Conservation (phyloP, 2,113 vertebrate species). For the Macheiramphus alcinus region DNA sequence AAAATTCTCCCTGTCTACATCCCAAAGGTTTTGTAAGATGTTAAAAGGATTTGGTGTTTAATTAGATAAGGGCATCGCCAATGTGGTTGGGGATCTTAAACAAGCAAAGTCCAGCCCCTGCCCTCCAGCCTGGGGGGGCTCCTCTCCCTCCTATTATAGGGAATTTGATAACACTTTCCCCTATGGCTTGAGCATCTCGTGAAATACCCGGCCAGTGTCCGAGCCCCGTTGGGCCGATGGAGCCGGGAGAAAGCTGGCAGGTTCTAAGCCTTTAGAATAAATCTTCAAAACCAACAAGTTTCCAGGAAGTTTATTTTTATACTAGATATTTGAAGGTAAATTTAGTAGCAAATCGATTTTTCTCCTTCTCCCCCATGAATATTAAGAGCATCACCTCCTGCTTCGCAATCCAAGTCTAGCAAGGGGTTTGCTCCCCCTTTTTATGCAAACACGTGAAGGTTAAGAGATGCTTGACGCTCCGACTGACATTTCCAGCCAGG, state of each 20-base stretch:
- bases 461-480: background rate
- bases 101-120: background rate
- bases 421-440: accelerated
- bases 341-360: background rate
- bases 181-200: background rate
- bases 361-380: background rate
- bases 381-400: background rate
- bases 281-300: background rate
- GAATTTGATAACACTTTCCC: background rate
- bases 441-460: background rate
- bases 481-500: background rate
- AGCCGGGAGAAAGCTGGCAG: background rate
- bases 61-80: background rate
- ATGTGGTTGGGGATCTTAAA: background rate
- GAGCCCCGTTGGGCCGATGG: accelerated
- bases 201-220: accelerated
- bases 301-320: background rate
- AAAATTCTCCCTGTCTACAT: background rate
- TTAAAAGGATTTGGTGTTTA: background rate
- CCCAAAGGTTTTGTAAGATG: background rate
- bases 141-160: accelerated
- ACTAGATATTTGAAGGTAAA: background rate
- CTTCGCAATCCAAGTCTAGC: background rate
- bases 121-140: no score
- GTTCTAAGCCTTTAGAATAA: background rate